Base-by-base conservation (phyloP, 2,797 vertebrate genomes). In the Tinamus major region DNA sequence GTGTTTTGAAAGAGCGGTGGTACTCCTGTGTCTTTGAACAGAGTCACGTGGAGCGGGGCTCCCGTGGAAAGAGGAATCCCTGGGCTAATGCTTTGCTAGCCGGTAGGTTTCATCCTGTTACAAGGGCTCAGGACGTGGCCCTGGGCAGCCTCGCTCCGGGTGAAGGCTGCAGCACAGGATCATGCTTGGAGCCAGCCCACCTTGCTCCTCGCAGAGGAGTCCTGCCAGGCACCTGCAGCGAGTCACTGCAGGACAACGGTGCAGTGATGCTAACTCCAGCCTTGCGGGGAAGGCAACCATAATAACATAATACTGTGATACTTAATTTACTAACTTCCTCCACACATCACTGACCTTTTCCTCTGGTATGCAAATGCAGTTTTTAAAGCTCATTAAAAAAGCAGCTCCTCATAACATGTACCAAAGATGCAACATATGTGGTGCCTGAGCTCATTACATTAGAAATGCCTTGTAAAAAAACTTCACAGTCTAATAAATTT, bases 371-470 rank as follows among this genome's bases (percentile, higher is more conserved):
- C 93, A 96, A 95, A 96, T 95, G 76, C 67, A 82, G 71, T 91
- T 96, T 95, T 92, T 94, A 94, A 95, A 96, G 88, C 92, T 96
- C 96, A 93, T 96, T 96, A 96, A 95, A 92, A 93, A 93, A 89
- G 64, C 80, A 87, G 19, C 80, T 95, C 59, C 93, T 94, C 83
- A 42, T 92, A 96, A 89, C 18, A 2, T 93, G 71, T 85, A 93
- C 89, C 88, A 90, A 93, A 95, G 87, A 91, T 87, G 70, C 85
- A 95, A 88, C 92, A 95, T 94, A 95, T 88, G 92, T 85, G 68
- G 78, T 86, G 85, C 85, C 68, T 94, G 72, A 94, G 87, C 91
- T 95, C 83, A 91, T 94, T 96, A 95, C 56, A 64, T 87, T 91
- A 85, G 75, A 51, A 93, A 88, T 91, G 68, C 85, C 80, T 95